phyloP scores from a whole-genome alignment of 2,113 vertebrate species.

The Azemiops feae region DNA sequence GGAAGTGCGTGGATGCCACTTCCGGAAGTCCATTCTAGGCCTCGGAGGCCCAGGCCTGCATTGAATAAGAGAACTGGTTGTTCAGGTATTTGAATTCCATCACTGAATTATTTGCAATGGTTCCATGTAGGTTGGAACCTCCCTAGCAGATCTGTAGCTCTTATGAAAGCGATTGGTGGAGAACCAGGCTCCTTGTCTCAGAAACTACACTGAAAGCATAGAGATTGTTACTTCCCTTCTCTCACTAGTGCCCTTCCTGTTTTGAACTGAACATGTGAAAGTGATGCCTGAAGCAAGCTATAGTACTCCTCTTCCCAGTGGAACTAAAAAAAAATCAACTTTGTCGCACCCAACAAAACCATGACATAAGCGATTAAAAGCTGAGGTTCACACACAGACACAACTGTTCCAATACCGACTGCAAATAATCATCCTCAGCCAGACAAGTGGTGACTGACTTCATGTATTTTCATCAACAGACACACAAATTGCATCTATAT shows the following conservation, averaged over 20 bases:
- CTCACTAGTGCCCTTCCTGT: not conserved
- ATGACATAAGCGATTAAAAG: not conserved
- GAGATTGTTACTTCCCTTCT: not conserved
- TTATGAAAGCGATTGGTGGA: not conserved
- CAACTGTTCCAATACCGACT: not conserved
- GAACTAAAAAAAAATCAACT: not conserved
- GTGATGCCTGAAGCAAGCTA: not conserved
- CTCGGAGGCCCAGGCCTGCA: no score
- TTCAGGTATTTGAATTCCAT: no score
- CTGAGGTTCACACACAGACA: not conserved
- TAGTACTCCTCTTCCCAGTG: not conserved
- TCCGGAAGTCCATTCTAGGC: no score
- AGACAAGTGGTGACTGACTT: constrained; percentile 22
- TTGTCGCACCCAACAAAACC: not conserved
- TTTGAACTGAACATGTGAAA: not conserved
- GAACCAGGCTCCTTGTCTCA: not conserved
- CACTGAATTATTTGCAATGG: not conserved
- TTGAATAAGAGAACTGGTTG: no score
- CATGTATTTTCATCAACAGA: constrained; percentile 34
- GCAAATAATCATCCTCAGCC: constrained; percentile 10
- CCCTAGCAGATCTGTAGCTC: not conserved
- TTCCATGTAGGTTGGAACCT: not conserved
- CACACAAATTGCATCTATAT: constrained; percentile 46
- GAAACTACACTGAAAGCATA: not conserved
- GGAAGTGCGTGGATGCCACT: no score